phyloP scores from a whole-genome alignment of 2,888 invertebrate species.

The Netelia fuscicornis region DNA sequence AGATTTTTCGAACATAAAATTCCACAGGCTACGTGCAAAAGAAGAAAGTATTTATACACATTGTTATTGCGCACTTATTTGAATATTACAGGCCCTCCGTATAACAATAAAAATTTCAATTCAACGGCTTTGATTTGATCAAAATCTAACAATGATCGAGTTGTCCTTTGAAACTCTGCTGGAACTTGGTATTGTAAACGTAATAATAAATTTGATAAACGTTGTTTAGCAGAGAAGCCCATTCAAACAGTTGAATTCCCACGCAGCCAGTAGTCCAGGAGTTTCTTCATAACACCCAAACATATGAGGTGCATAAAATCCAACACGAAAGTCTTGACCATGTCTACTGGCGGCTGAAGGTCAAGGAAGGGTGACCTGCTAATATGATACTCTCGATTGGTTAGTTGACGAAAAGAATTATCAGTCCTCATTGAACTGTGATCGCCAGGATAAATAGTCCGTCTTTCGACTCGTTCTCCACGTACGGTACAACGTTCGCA shows the following conservation, averaged over 20 bases:
- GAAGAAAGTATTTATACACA: conserved; percentile 51
- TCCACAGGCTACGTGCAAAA: conserved; percentile 46
- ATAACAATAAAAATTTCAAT: conserved; percentile 57
- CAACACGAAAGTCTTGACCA: conserved; percentile 63
- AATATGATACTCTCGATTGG: conserved; percentile 64
- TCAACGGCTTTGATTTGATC: too few species aligned
- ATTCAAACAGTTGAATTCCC: conserved; percentile 45
- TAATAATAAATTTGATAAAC: conserved; percentile 40
- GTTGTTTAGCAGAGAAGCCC: conserved; percentile 8
- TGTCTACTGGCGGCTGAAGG: conserved; percentile 62
- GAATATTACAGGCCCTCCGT: conserved; percentile 55
- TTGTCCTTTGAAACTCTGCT: too few species aligned
- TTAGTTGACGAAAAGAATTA: conserved; percentile 60
- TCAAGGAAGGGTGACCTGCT: conserved; percentile 62
- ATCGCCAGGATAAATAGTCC: background rate
- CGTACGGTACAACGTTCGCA: conserved; percentile 66
- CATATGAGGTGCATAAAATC: conserved; percentile 70
- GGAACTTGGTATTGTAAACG: too few species aligned
- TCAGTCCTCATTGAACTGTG: conserved; percentile 45
- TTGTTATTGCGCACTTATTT: conserved; percentile 15
- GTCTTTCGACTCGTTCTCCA: conserved; percentile 24
- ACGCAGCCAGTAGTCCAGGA: conserved; percentile 65
- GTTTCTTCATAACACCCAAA: conserved; percentile 67
- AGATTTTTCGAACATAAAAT: conserved; percentile 48
- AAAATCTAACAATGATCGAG: too few species aligned